Percentiles rank a stretch among this genome's conserved stretches.
Conservation (phyloP, 1,140 invertebrate species). For the Drosophila fuyamai region DNA sequence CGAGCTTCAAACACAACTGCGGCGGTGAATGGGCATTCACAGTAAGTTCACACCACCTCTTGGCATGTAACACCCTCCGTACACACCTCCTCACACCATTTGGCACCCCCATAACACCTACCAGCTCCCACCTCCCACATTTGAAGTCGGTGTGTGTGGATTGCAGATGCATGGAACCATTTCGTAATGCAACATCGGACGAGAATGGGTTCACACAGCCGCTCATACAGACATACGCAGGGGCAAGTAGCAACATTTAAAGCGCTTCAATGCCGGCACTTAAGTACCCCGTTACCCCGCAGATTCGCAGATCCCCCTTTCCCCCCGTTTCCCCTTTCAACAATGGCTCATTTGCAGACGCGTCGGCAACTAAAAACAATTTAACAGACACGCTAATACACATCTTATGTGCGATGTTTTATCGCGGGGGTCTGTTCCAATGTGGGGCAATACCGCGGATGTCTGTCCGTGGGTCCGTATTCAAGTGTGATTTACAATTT, state of each 20-base stretch:
- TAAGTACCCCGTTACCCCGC: constrained; percentile 17
- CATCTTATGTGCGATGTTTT: constrained; percentile 54
- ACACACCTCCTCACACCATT: constrained; percentile 7
- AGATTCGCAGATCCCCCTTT: background rate
- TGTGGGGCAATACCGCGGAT: constrained; percentile 34
- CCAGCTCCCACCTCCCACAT: background rate
- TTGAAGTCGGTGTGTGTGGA: constrained; percentile 8
- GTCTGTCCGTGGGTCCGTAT: constrained; percentile 21
- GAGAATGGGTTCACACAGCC: constrained; percentile 19
- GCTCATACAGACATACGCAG: constrained; percentile 10
- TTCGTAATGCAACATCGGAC: constrained; percentile 56
- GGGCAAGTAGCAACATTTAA: constrained; percentile 53
- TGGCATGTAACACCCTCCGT: constrained; percentile 8
- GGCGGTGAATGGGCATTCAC: constrained; percentile 23
- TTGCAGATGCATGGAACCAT: constrained; percentile 46
- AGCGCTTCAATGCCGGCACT: constrained; percentile 65
- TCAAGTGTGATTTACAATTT: constrained; percentile 76
- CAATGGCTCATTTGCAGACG: constrained; percentile 79
- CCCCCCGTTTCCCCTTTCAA: constrained; percentile 16
- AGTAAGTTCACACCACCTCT: constrained; percentile 27
- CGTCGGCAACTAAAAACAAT: constrained; percentile 77
- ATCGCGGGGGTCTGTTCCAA: constrained; percentile 28
- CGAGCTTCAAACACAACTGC: constrained; percentile 20
- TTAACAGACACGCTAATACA: constrained; percentile 74
- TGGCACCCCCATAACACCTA: background rate